A percentile compares a stretch with the other conserved stretches of the same genome.
Evolutionary conservation across 35 echinoderm and acorn worm genomes (phyloP).

Genomic region (Chiridota heheva): DNA sequence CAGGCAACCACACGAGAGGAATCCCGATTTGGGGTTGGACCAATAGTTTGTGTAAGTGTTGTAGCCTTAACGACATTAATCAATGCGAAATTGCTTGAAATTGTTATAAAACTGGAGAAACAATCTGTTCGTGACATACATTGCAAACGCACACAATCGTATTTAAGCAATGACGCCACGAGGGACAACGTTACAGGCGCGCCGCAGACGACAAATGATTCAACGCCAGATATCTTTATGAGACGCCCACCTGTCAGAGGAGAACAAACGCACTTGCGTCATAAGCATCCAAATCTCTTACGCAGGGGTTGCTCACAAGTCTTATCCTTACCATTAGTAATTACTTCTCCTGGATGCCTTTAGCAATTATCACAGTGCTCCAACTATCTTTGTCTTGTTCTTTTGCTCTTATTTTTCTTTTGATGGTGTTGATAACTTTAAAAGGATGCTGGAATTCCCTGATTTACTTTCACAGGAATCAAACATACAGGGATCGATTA

Average conservation of each 20-base stretch:
- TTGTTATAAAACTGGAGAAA: too few species aligned
- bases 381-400: neutral
- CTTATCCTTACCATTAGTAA: neutral
- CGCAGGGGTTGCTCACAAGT: neutral
- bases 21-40: too few species aligned
- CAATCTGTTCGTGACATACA: too few species aligned
- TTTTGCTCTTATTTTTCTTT: neutral
- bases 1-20: neutral
- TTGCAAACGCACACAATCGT: neutral
- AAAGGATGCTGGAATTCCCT: conserved; percentile 9
- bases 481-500: too few species aligned
- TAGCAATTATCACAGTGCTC: neutral
- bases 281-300: neutral
- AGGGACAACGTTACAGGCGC: neutral
- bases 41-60: too few species aligned
- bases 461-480: conserved; percentile 12
- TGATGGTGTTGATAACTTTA: neutral
- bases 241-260: neutral
- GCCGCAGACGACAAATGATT: neutral
- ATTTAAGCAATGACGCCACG: neutral
- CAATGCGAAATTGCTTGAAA: too few species aligned
- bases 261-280: neutral
- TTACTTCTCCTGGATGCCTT: conserved; percentile 16
- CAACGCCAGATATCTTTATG: neutral
- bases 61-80: too few species aligned